Base-by-base conservation (phyloP, 2,113 vertebrate species). In the Fregetta grallaria region DNA sequence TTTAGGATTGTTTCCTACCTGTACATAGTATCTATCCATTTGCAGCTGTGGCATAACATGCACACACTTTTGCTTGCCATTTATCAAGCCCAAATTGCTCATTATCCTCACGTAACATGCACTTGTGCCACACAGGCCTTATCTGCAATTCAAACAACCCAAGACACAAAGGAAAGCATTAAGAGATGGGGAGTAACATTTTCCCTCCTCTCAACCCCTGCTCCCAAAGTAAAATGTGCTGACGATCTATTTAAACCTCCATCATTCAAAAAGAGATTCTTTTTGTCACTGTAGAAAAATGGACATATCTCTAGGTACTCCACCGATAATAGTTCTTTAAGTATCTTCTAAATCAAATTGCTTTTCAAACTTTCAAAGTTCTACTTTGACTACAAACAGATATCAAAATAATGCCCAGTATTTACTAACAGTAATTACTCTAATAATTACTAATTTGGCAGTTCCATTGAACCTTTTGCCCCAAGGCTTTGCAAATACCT, bases 11-110 rank as follows among this genome's bases (percentile, higher is more conserved):
- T 49, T 79, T 74, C 27, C 42, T 36, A 15, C 9, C 30, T 32
- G 53, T 13, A 72, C 3, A 3, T 1, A 29, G 4, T 2, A 59
- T n/a, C 16, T 40, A 34, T 26, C 7, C 1, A 0, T 76, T 40
- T 34, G 45, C 30, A 89, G 20, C 27, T 65, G 27, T n/a, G 15
- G 20, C 29, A n/a, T 29, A 84, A 80, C 9, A n/a, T 5, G 36
- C 5, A 1, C 11, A 34, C 4, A 21, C 26, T 52, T 86, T 73
- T 78, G n/a, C 42, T 82, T 73, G 29, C 34, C 20, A 67, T 38
- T 88, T 53, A 62, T 84, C 61, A 90, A 91, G 40, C 23, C 29
- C 45, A 82, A 75, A 91, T 26, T 71, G 40, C 65, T 91, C 56
- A 55, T 38, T 70, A 72, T 82, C 27, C 23, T 53, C 61, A 40